Base-by-base conservation (phyloP, 2,888 invertebrate genomes). In the Ophraella communa region DNA sequence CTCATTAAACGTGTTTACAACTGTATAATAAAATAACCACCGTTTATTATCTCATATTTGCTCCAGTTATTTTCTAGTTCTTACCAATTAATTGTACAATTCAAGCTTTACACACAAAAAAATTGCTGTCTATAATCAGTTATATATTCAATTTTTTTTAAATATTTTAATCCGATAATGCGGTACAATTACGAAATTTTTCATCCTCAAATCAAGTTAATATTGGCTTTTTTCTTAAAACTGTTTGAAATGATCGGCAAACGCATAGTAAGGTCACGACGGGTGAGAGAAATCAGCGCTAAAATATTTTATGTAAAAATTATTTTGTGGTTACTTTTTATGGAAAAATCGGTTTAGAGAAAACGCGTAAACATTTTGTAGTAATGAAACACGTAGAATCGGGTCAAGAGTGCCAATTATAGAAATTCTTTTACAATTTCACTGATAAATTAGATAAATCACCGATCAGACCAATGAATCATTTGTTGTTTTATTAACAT, bases 201-300 rank as follows among this genome's bases (percentile, higher is more conserved):
- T n/a, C n/a, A n/a, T n/a, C n/a, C n/a, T n/a, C n/a, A n/a, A n/a
- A n/a, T n/a, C n/a, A n/a, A n/a, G n/a, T n/a, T n/a, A n/a, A n/a
- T n/a, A 35, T 35, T 3, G 2, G 2, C n/a, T 14, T 33, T 33
- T 33, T 8, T 4, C n/a, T 8, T n/a, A 35, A n/a, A 14, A 35
- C n/a, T 14, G 39, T 17, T 17, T n/a, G n/a, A n/a, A n/a, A 7
- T 39, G 39, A 39, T 1, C 39, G 17, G 17, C 14, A 42, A 49
- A 30, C n/a, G n/a, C 57, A 11, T 59, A 52, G 42, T 47, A 56
- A 62, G 62, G 62, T 56, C 64, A 58, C 14, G 17, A 59, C 30
- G 58, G 57, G 61, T 62, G 57, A 65, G 62, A 65, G 65, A 65
- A 65, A 65, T 62, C 65, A 33, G 33, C 35, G 33, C 23, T 49